Evolutionary conservation across 1,140 invertebrate genomes (phyloP), one percentile per base, ranked within the genome.

Genomic region (Chelonus insularis): DNA sequence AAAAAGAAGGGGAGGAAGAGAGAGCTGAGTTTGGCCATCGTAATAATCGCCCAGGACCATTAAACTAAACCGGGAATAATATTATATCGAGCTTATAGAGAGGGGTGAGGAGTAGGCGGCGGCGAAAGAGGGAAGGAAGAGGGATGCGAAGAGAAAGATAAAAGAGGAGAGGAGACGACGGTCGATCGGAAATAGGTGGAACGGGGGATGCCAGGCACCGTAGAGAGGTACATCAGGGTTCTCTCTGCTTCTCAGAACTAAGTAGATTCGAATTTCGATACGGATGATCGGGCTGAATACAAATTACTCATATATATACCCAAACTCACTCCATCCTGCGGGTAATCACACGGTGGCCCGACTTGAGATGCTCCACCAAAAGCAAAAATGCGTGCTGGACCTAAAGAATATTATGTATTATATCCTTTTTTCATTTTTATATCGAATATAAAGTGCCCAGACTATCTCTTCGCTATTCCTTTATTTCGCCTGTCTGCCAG

Each of bases 231-330:
- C 25, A 29, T 7, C 54, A 43, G 34, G 43, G 18, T 61, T 34
- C 32, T 47, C 51, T 37, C 29, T 51, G 67, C 73, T 80, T 81
- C 78, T 80, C 76, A 80, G 80, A 82, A 82, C 80, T 82, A 82
- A 82, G 80, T 80, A 82, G 80, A 82, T 82, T 80, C 76, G 80
- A 82, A 80, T 82, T 82, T 82, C 79, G 80, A 80, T 82, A 82
- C 78, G 80, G 78, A 80, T 81, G 78, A 81, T 80, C 80, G 76
- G 74, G 78, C 78, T 82, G 80, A 80, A 82, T 82, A 82, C 80
- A 82, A 82, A 82, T 82, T 82, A 80, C 79, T 82, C 78, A 78
- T 80, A 81, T n/a, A n/a, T 80, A 76, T 80, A 69, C 72, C 75
- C 68, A 71, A 61, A 55, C 52, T 73, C 70, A 68, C 69, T 67